phyloP scores from a whole-genome alignment of 2,888 invertebrate species.

The Micoletzkya japonica region DNA sequence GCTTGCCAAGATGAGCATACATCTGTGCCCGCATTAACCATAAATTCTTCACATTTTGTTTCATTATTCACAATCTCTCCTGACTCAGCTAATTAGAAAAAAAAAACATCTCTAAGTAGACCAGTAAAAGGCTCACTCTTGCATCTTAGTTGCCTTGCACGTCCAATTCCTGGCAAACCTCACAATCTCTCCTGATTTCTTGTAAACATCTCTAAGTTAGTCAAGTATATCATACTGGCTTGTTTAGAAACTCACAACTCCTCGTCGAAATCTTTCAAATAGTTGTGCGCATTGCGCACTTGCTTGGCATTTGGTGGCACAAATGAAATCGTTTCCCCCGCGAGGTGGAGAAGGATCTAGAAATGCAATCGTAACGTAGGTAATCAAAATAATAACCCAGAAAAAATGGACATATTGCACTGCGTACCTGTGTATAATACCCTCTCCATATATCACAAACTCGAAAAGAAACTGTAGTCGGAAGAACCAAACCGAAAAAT shows the following conservation, averaged over 20 bases:
- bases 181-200: too few species aligned
- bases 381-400: background rate
- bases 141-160: too few species aligned
- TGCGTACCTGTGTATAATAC: slow-evolving; percentile 34
- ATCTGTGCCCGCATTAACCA: too few species aligned
- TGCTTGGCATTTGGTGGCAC: slow-evolving; percentile 43
- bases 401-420: too few species aligned
- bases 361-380: background rate
- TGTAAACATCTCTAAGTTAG: too few species aligned
- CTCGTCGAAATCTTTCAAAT: slow-evolving; percentile 40
- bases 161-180: too few species aligned
- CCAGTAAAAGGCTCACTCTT: too few species aligned
- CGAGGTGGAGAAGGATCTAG: slow-evolving; percentile 40
- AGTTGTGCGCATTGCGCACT: slow-evolving; percentile 40
- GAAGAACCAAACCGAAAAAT: slow-evolving; percentile 44
- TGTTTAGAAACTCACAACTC: slow-evolving; percentile 9
- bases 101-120: too few species aligned
- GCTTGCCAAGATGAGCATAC: too few species aligned
- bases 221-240: background rate
- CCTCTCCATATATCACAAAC: slow-evolving; percentile 45
- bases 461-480: slow-evolving; percentile 41
- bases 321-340: slow-evolving; percentile 39
- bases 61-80: too few species aligned
- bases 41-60: too few species aligned
- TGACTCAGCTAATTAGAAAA: too few species aligned